These are phyloP conservation scores for Neuroscelio doddi DNA, from an alignment of 2,888 invertebrate genomes.

Conservation along the genomic window DNA sequence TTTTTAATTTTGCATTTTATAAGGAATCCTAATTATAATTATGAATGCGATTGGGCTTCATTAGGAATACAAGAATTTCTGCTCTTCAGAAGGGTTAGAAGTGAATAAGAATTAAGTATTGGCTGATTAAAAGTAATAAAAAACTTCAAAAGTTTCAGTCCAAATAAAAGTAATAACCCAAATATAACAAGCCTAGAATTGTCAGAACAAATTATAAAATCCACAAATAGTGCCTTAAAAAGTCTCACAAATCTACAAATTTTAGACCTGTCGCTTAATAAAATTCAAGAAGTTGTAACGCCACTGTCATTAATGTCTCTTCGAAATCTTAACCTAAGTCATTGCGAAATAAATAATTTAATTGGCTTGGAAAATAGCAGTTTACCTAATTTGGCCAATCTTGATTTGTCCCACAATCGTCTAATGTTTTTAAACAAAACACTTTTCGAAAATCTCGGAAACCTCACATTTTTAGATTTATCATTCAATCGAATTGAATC, in stretches of 20 bases:
- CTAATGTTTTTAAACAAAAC: conserved; percentile 71
- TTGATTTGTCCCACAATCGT: conserved; percentile 62
- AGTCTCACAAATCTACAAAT: conserved; percentile 63
- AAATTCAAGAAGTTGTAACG: conserved; percentile 70
- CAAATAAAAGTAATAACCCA: conserved; percentile 7
- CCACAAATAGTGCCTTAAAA: conserved; percentile 71
- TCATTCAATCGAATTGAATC: conserved; percentile 58
- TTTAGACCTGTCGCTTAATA: conserved; percentile 74
- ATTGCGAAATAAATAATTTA: conserved; percentile 71
- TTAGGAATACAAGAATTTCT: conserved; percentile 13
- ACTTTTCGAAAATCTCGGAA: conserved; percentile 71
- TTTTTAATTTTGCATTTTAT: too few species aligned
- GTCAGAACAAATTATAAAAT: conserved; percentile 73
- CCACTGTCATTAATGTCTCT: conserved; percentile 71
- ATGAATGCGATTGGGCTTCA: too few species aligned
- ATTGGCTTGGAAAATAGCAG: conserved; percentile 62
- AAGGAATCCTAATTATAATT: too few species aligned
- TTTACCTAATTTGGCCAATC: conserved; percentile 55
- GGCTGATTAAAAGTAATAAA: conserved; percentile 17
- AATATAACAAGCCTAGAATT: conserved; percentile 73
- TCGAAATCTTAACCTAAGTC: conserved; percentile 73
- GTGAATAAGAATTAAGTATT: conserved; percentile 13
- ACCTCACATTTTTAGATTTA: conserved; percentile 67
- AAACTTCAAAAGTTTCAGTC: conserved; percentile 19
- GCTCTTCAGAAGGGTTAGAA: not conserved